Conservation (phyloP, 2,113 vertebrate genomes). For the Paradoxurus hermaphroditus region DNA sequence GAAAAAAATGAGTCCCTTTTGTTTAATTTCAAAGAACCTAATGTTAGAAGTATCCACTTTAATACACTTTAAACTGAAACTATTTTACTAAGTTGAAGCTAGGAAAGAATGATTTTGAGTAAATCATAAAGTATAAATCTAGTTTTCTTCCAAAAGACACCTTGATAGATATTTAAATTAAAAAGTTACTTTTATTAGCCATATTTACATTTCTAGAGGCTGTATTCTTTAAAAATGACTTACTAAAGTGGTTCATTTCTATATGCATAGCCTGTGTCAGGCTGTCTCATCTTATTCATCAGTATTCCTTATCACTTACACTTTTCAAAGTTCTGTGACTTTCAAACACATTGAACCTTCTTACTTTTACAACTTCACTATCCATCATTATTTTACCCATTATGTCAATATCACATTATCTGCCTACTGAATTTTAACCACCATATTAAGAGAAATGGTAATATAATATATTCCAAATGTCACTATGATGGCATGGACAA, state of each 20-base stretch:
- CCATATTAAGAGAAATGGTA: constrained; percentile 45
- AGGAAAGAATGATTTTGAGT: constrained; percentile 16
- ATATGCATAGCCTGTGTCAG: neutral
- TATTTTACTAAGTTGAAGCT: neutral
- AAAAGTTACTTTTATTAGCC: neutral
- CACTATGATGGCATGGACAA: neutral
- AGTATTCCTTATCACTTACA: constrained; percentile 42
- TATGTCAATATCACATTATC: constrained; percentile 53
- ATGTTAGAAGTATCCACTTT: constrained; percentile 28
- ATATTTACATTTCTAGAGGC: neutral
- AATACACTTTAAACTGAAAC: constrained; percentile 26
- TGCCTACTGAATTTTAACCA: constrained; percentile 57
- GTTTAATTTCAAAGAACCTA: constrained; percentile 3
- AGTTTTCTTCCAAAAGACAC: constrained; percentile 25
- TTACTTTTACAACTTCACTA: constrained; percentile 43
- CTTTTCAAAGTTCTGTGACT: constrained; percentile 68
- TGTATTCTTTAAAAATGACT: neutral
- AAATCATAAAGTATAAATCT: constrained; percentile 32
- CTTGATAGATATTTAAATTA: constrained; percentile 37
- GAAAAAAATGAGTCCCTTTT: neutral
- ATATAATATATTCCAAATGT: constrained; percentile 52
- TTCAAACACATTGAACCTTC: constrained; percentile 61
- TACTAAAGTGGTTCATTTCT: neutral
- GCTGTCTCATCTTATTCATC: constrained; percentile 60
- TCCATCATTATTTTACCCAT: constrained; percentile 68